These are phyloP conservation scores for Eupsittula cactorum DNA, from an alignment of 2,113 vertebrate species.

Conservation along the genomic window DNA sequence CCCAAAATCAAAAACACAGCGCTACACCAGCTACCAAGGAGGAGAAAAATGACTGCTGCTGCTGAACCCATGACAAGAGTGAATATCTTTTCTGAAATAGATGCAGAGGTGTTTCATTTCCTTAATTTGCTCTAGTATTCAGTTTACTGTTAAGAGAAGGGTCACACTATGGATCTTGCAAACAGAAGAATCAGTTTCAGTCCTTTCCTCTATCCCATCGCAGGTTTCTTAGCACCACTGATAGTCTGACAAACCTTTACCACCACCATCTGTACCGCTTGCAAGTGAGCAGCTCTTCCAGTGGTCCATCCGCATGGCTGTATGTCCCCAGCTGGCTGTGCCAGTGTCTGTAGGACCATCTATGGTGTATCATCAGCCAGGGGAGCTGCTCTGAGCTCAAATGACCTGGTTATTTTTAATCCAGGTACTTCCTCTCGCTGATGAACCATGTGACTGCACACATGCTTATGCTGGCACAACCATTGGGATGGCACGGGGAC, in stretches of 20 bases:
- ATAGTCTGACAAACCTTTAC: background rate
- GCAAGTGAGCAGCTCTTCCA: accelerated
- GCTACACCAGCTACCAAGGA: too few relatives aligned
- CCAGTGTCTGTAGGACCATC: background rate
- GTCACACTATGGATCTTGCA: background rate
- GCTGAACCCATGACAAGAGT: too few relatives aligned
- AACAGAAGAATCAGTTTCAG: background rate
- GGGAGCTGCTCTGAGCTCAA: background rate
- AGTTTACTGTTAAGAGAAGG: background rate
- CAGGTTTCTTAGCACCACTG: background rate
- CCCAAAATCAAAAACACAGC: too few relatives aligned
- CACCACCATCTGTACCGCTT: background rate
- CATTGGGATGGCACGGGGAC: background rate
- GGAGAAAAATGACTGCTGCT: too few relatives aligned
- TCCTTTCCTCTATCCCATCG: background rate
- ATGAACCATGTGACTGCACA: background rate
- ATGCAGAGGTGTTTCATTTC: background rate
- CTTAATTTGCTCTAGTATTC: accelerated
- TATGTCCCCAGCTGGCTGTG: background rate
- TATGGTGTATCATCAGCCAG: background rate
- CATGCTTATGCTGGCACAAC: background rate
- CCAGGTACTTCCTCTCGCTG: constrained; percentile 7
- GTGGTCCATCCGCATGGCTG: accelerated
- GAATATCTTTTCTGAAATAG: background rate
- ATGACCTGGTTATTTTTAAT: constrained; percentile 8